Conservation (phyloP, 2,113 vertebrate species). For the Odontesthes bonariensis region DNA sequence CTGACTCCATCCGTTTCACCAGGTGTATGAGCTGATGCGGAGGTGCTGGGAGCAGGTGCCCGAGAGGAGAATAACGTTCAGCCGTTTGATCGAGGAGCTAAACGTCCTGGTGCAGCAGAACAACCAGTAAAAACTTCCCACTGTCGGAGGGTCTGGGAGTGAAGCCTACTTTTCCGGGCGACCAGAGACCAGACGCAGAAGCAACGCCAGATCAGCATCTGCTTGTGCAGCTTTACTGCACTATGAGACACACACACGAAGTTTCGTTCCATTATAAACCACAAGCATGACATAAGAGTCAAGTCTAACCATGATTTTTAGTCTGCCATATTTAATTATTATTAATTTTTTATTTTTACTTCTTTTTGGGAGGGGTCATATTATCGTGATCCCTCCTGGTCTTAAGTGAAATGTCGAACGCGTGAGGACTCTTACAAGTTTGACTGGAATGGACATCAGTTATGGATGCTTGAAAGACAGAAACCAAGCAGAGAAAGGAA, state of each 20-base stretch:
- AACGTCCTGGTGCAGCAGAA: slow-evolving; percentile 80
- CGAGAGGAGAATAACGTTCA: slow-evolving; percentile 88
- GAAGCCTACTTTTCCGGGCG: slow-evolving; percentile 1
- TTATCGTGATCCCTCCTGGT: neutral
- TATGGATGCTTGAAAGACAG: slow-evolving; percentile 6
- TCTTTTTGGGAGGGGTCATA: neutral
- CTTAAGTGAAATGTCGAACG: neutral
- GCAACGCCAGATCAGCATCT: slow-evolving; percentile 24
- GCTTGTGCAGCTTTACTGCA: slow-evolving; percentile 16
- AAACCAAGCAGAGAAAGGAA: neutral
- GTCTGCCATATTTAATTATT: slow-evolving; percentile 7
- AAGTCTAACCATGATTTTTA: neutral
- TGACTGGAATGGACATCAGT: neutral
- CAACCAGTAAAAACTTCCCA: slow-evolving; percentile 13
- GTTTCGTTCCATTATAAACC: neutral
- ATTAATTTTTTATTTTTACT: slow-evolving; percentile 10
- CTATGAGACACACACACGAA: neutral
- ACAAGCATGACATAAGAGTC: too few relatives aligned
- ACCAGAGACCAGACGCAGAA: neutral
- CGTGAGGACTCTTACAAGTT: neutral
- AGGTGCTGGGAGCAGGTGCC: slow-evolving; percentile 93
- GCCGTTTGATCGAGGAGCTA: slow-evolving; percentile 89
- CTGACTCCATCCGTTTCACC: neutral
- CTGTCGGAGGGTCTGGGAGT: neutral
- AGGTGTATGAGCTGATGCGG: slow-evolving; percentile 94